Evolutionary conservation across 1,140 invertebrate genomes (phyloP).

Genomic region (Oscheius sp.): DNA sequence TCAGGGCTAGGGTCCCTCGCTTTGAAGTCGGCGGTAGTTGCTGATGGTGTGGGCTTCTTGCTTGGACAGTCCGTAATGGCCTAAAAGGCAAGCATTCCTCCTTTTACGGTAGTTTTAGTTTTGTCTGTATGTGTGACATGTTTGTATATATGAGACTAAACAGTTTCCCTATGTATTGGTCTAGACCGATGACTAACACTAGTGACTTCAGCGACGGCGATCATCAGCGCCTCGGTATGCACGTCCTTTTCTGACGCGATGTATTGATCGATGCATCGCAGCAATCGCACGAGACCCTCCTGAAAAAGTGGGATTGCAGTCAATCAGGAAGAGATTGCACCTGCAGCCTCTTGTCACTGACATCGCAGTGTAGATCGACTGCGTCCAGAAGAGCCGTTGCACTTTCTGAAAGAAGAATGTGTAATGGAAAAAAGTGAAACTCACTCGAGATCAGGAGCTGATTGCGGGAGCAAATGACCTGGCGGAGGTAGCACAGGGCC

Average conservation of each 20-base stretch:
- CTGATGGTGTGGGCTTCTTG: not conserved
- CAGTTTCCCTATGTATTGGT: too few species aligned
- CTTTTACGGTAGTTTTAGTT: too few species aligned
- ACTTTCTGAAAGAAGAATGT: not conserved
- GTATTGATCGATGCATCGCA: not conserved
- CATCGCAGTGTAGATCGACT: not conserved
- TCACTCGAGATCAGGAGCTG: not conserved
- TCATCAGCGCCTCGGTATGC: not conserved
- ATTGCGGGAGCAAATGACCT: slow-evolving; percentile 6
- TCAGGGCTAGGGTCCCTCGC: slow-evolving; percentile 11
- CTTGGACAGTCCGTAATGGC: not conserved
- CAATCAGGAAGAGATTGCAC: not conserved
- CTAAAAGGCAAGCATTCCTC: too few species aligned
- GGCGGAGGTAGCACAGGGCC: slow-evolving; percentile 15
- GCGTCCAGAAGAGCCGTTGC: slow-evolving; percentile 10
- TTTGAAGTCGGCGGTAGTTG: not conserved
- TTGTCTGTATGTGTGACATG: too few species aligned
- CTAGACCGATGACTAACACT: slow-evolving; percentile 7
- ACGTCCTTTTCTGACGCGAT: not conserved
- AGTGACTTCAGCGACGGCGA: not conserved
- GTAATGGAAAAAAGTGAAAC: not conserved
- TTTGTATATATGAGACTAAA: too few species aligned
- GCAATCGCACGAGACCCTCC: not conserved
- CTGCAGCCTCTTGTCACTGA: not conserved
- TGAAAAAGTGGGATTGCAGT: not conserved